Evolutionary conservation across 1,140 invertebrate species (phyloP).

Genomic region (Dryas iulia): DNA sequence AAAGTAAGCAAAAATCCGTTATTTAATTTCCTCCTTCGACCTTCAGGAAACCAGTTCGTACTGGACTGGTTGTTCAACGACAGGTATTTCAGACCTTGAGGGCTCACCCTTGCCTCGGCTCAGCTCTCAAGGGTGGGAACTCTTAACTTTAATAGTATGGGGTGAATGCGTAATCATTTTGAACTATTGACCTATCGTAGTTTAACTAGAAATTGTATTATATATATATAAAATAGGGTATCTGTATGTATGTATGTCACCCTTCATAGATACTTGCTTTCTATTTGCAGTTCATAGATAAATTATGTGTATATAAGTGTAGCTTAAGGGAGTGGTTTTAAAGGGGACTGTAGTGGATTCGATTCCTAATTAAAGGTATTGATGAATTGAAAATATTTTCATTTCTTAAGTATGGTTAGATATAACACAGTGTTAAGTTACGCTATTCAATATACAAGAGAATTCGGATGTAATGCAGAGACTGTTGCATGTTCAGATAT

Average conservation of each 20-base stretch:
- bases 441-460: too few relatives aligned
- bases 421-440: too few relatives aligned
- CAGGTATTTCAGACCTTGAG: background rate
- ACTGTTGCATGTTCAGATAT: too few relatives aligned
- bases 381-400: too few relatives aligned
- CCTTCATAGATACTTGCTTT: background rate
- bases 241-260: background rate
- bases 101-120: background rate
- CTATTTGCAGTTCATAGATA: background rate
- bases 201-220: background rate
- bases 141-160: background rate
- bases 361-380: too few relatives aligned
- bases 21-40: background rate
- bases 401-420: too few relatives aligned
- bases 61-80: background rate
- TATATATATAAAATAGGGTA: background rate
- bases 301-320: background rate
- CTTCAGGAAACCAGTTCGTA: background rate
- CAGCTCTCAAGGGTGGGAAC: background rate
- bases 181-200: background rate
- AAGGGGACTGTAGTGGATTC: too few relatives aligned
- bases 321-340: too few relatives aligned
- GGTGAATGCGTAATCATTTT: background rate
- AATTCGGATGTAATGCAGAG: too few relatives aligned
- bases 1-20: background rate